A percentile compares a stretch with the other conserved stretches of the same genome.
phyloP scores from a whole-genome alignment of 2,113 vertebrate genomes.

The Triplophysa tibetana region DNA sequence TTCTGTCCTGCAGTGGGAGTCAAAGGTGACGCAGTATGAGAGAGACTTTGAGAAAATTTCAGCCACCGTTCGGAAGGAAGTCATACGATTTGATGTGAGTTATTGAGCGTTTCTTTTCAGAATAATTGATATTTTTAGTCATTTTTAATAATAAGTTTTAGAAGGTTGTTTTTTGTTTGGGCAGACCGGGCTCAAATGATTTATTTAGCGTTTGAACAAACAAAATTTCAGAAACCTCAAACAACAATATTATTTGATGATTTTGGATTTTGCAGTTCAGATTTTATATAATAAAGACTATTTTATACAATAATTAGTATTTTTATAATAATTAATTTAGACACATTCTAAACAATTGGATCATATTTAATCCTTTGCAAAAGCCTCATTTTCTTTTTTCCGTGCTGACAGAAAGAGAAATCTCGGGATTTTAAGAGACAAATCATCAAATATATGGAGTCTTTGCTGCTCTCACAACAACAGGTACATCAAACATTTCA shows the following conservation, averaged over 20 bases:
- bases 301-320: too few species aligned
- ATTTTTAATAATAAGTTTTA: neutral
- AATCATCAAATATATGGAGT: conserved; percentile 89
- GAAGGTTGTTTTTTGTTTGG: too few species aligned
- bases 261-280: too few species aligned
- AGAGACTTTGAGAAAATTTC: conserved; percentile 94
- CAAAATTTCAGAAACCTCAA: too few species aligned
- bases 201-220: too few species aligned
- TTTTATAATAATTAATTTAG: too few species aligned
- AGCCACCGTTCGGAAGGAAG: conserved; percentile 89
- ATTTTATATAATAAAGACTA: too few species aligned
- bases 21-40: conserved; percentile 91
- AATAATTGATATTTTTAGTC: neutral
- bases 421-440: conserved; percentile 90
- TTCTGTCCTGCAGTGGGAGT: conserved; percentile 84
- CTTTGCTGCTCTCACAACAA: conserved; percentile 86
- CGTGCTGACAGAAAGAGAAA: conserved; percentile 86
- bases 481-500: conserved; percentile 76
- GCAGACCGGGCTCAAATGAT: too few species aligned
- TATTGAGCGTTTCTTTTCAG: neutral
- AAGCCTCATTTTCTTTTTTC: neutral
- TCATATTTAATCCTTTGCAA: too few species aligned
- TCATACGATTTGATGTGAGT: conserved; percentile 90
- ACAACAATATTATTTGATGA: too few species aligned
- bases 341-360: too few species aligned